Evolutionary conservation across 2,888 invertebrate genomes (phyloP), one percentile per base, ranked within the genome.

Genomic region (Heliconius aoede): DNA sequence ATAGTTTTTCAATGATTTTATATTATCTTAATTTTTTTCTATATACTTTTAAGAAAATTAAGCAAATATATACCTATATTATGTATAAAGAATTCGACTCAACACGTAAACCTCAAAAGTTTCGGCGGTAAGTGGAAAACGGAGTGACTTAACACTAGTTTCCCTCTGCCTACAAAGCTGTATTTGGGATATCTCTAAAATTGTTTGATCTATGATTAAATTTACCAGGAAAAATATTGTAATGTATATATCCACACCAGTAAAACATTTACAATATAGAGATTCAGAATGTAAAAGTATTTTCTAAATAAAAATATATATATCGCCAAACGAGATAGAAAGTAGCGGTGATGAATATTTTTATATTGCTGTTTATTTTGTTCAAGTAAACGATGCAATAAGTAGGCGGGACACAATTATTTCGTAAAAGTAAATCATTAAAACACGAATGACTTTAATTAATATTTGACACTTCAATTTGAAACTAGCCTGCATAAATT

Each of bases 401-500:
- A 36, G 65, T 24, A 36, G 36, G 65, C 32, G 65, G 36, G 15
- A 15, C 13, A n/a, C 28, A 24, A 65, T 65, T 65, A 65, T 36
- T 58, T 13, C 60, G 24, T 60, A 72, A 36, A 65, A 65, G 65
- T 65, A 36, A 40, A 65, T 21, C 24, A 60, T 60, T 21, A 36
- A 58, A 40, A 72, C 26, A 60, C 9, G 32, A 40, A 58, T 11
- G 18, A 26, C 21, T 60, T 72, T 72, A 60, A 72, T 60, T 40
- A 55, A 32, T 36, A 62, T 30, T 62, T 55, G 46, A 46, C 40
- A 62, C 51, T 55, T 62, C 51, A 36, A 68, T 75, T 28, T 71
- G 46, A 36, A 71, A 71, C 46, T n/a, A 4, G 75, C 55, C 69
- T 24, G 18, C 51, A 71, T 75, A 26, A 51, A 71, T 71, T 71